Base-by-base conservation (phyloP, 2,888 invertebrate genomes). In the Ellobium chinense region DNA sequence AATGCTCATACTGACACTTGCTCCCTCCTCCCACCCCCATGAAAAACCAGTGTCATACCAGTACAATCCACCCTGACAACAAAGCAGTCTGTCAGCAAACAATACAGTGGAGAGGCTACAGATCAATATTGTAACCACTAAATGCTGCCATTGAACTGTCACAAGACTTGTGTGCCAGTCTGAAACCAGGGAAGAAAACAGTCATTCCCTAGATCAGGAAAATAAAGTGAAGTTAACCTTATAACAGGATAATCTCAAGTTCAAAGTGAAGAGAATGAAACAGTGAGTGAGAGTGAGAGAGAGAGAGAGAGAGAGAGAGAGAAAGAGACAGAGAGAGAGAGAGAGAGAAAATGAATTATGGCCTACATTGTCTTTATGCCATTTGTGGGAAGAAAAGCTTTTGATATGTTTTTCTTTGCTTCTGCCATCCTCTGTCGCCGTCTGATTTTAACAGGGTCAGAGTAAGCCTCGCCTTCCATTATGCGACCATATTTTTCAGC, bases 321-420 rank as follows among this genome's bases (percentile, higher is more conserved):
- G 12, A 31, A n/a, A 66, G n/a, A 24, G 7, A 29, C 29, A 7
- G 9, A n/a, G 24, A 58, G 31, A 56, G 12, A 27, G 4, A 72
- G 29, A 72, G 27, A 37, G 4, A 37, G 3, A 36, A 37, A 37
- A 69, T 9, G 14, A 37, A 18, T 21, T 75, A 63, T 14, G 36
- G 85, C 90, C 86, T 87, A 93, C 93, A 88, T 89, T 85, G 87
- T 87, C 84, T 92, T 93, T 2, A 90, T 89, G 65, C 91, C 91
- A 88, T 85, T 92, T 80, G 91, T 92, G 66, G 92, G 93, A 79
- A 91, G 81, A 87, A 93, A 93, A 63, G 92, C 90, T 87, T 92
- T 92, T 58, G 89, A 91, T 78, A 93, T 84, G 84, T 93, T 92
- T 84, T 88, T 92, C 84, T 92, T 89, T 39, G 83, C 68, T 84